Conservation (phyloP, 30 jellyfish, hydroid and myxozoan genomes). For the Cassiopea andromeda region DNA sequence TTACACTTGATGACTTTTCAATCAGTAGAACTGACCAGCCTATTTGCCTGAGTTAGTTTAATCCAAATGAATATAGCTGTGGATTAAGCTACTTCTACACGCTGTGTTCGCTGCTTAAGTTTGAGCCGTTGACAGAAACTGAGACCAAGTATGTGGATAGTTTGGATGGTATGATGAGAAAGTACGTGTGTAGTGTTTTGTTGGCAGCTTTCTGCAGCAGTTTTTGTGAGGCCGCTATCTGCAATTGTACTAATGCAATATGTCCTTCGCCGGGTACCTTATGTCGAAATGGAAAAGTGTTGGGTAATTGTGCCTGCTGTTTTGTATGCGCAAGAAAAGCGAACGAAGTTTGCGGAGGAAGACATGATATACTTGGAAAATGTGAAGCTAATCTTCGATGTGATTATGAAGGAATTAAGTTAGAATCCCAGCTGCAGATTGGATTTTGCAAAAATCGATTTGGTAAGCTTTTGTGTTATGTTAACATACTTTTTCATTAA, state of each 20-base stretch:
- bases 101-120: neutral
- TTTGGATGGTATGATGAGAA: neutral
- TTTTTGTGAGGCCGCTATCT: neutral
- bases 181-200: neutral
- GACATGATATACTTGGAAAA: slow-evolving; percentile 25
- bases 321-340: slow-evolving; percentile 36
- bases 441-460: slow-evolving; percentile 21
- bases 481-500: neutral
- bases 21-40: neutral
- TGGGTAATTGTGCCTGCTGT: slow-evolving; percentile 59
- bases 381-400: slow-evolving; percentile 30
- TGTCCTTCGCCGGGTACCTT: slow-evolving; percentile 8
- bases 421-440: neutral
- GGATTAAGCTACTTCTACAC: neutral
- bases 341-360: slow-evolving; percentile 60
- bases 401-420: neutral
- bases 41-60: neutral
- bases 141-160: neutral
- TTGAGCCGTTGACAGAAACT: neutral
- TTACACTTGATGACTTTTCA: neutral
- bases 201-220: neutral
- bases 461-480: neutral
- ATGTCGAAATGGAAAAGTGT: slow-evolving; percentile 4
- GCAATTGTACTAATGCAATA: slow-evolving; percentile 23
- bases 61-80: neutral